Conservation (phyloP, 2,797 vertebrate species). For the Rhynchonycteris naso region DNA sequence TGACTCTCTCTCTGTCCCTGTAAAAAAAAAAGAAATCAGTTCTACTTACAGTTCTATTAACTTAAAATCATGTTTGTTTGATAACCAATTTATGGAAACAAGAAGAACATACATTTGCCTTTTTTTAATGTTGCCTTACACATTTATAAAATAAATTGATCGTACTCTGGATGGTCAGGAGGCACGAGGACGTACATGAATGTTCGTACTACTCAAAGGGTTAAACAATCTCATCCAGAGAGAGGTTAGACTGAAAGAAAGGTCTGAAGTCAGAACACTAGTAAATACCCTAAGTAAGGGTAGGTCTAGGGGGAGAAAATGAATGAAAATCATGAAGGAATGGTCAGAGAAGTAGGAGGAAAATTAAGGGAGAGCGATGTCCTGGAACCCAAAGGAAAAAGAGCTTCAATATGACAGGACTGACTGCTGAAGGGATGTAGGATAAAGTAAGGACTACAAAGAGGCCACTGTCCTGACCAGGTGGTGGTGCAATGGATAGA, state of each 20-base stretch:
- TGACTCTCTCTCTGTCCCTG: too few relatives aligned
- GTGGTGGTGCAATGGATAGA: too few relatives aligned
- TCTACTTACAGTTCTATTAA: too few relatives aligned
- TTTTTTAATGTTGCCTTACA: too few relatives aligned
- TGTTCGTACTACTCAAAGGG: too few relatives aligned
- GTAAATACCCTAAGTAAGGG: background rate
- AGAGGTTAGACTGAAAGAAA: background rate
- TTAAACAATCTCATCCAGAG: background rate
- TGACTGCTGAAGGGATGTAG: background rate
- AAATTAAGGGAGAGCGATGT: background rate
- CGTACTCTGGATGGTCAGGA: too few relatives aligned
- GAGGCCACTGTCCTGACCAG: background rate
- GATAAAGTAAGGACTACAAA: background rate
- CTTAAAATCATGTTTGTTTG: too few relatives aligned
- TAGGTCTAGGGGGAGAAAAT: background rate
- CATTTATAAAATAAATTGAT: too few relatives aligned
- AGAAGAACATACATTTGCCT: too few relatives aligned
- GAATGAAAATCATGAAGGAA: constrained; percentile 5
- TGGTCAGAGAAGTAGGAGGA: background rate
- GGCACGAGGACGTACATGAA: too few relatives aligned
- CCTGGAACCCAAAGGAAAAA: background rate
- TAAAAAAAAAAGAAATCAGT: too few relatives aligned
- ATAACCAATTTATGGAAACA: too few relatives aligned
- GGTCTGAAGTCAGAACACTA: background rate
- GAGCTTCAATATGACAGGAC: background rate